phyloP scores from a whole-genome alignment of 2,888 invertebrate genomes.

The Agrochola lychnidis region DNA sequence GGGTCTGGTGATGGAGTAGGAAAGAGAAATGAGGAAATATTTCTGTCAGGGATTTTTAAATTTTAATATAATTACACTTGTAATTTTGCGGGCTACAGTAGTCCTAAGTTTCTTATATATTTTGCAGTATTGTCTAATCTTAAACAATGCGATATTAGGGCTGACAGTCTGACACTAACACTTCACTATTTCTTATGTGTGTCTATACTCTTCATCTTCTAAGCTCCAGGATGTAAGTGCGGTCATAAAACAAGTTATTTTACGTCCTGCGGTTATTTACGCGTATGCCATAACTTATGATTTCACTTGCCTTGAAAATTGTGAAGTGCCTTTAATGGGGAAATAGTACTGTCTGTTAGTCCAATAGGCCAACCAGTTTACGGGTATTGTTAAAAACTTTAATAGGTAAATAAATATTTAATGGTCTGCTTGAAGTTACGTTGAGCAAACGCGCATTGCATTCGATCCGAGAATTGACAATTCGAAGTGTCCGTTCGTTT shows the following conservation, averaged over 20 bases:
- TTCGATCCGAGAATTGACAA: background rate
- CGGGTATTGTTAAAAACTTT: slow-evolving; percentile 16
- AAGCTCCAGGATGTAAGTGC: background rate
- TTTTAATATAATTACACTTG: too few species aligned
- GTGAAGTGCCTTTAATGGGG: slow-evolving; percentile 13
- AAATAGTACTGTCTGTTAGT: slow-evolving; percentile 15
- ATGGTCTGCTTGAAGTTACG: background rate
- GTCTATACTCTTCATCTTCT: slow-evolving; percentile 2
- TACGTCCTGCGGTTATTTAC: slow-evolving; percentile 28
- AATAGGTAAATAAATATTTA: slow-evolving; percentile 8
- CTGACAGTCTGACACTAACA: background rate
- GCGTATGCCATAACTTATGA: background rate
- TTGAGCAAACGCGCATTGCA: background rate
- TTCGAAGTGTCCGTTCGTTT: background rate
- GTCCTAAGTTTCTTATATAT: background rate
- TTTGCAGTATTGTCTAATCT: background rate
- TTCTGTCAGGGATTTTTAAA: too few species aligned
- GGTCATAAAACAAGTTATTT: slow-evolving; percentile 31
- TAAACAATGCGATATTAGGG: background rate
- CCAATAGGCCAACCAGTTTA: background rate
- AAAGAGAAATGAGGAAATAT: too few species aligned
- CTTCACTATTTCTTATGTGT: background rate
- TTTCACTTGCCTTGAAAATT: slow-evolving; percentile 2
- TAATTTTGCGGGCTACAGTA: too few species aligned
- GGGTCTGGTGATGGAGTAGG: too few species aligned